Evolutionary conservation across 2,113 vertebrate genomes (phyloP), one percentile per base, ranked within the genome.

Genomic region (Tragulus kanchil): DNA sequence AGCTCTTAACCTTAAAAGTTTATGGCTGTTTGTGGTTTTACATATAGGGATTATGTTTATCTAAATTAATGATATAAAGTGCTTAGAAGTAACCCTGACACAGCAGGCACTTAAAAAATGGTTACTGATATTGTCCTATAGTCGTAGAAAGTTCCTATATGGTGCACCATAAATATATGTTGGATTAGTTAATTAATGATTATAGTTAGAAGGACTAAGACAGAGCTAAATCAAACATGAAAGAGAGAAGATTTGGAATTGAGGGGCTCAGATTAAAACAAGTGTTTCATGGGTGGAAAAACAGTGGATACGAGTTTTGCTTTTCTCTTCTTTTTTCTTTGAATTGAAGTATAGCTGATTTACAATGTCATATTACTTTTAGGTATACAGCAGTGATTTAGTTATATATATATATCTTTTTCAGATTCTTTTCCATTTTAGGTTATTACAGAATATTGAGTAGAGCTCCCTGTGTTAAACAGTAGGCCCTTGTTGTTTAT

Each of bases 1-100:
- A 50, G 48, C 50, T 94, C 26, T 89, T 89, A 88, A 71, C 91
- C 73, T 15, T 78, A 28, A 64, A 95, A 85, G 31, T 16, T 78
- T 3, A 23, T 73, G 3, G 17, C 14, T 42, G 3, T 7, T 0
- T 36, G 61, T 52, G 3, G 48, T 89, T 90, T 94, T 15, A 81
- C 15, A 8, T 67, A 23, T 3, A 56, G 54, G 50, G 1, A 54
- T 69, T 45, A 67, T 69, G 0, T 75, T 65, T 90, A 19, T 85
- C 52, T 79, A 23, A 96, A 31, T 26, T 84, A 61, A 87, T 61
- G 77, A 56, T 17, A 69, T 58, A 58, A 93, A 64, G 26, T 61
- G 36, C 12, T 75, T 71, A 59, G 36, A 92, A 64, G 42, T 23
- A 5, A 83, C 42, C 28, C 23, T 61, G 28, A 6, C 19, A 92